Conservation (phyloP, 2,888 invertebrate genomes). For the Polydrusus cervinus region DNA sequence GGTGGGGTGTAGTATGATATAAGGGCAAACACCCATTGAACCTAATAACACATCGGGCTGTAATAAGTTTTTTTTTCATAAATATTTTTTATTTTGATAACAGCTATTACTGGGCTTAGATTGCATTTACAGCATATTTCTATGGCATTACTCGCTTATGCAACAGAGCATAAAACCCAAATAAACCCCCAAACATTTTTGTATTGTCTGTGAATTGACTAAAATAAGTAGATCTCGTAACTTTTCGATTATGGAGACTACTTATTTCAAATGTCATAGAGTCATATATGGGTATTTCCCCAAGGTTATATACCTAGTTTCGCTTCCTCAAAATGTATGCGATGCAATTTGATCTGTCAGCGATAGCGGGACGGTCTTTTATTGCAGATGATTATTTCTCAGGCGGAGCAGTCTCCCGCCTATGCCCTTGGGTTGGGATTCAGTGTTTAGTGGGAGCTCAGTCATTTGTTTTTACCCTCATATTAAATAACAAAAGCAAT, state of each 20-base stretch:
- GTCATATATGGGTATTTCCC: not conserved
- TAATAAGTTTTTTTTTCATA: not conserved
- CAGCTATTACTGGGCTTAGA: too few relatives aligned
- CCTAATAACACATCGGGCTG: not conserved
- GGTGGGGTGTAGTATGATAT: not conserved
- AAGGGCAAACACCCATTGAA: not conserved
- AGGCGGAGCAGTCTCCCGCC: conserved; percentile 54
- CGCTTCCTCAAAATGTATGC: conserved; percentile 46
- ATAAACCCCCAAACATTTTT: not conserved
- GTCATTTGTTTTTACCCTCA: conserved; percentile 63
- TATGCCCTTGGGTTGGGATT: not conserved
- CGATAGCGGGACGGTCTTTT: conserved; percentile 58
- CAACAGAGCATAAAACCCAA: not conserved
- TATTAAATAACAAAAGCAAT: conserved; percentile 63
- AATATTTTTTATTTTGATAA: too few relatives aligned
- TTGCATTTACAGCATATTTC: too few relatives aligned
- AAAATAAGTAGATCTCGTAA: too few relatives aligned
- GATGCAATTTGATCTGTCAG: conserved; percentile 58
- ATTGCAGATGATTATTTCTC: conserved; percentile 59
- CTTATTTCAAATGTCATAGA: not conserved
- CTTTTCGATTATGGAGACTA: not conserved
- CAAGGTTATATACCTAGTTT: conserved; percentile 15
- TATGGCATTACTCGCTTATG: too few relatives aligned
- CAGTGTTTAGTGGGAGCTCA: conserved; percentile 8
- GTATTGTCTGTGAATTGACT: too few relatives aligned